A percentile compares a stretch with the other conserved stretches of the same genome.
Evolutionary conservation across 2,888 invertebrate species (phyloP).

Genomic region (Ormyrus nitidulus): DNA sequence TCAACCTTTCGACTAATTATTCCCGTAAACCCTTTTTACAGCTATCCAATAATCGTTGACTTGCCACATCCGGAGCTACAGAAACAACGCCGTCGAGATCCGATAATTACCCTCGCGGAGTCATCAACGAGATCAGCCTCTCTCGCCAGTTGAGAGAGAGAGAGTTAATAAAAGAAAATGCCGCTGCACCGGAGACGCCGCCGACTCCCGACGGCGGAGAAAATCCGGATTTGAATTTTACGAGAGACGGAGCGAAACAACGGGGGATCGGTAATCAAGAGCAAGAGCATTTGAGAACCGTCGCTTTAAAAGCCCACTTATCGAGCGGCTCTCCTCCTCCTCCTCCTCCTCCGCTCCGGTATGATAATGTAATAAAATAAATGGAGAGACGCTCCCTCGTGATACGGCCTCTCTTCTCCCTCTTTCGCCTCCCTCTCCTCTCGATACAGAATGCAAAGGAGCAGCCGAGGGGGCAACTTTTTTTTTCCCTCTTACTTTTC

Average conservation of each 20-base stretch:
- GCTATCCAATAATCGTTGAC: too few relatives aligned
- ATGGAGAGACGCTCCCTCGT: conserved; percentile 64
- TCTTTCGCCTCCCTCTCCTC: neutral
- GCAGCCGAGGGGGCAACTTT: neutral
- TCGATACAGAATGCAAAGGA: neutral
- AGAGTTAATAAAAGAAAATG: too few relatives aligned
- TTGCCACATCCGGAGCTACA: too few relatives aligned
- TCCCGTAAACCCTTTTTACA: too few relatives aligned
- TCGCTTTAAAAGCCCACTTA: conserved; percentile 46
- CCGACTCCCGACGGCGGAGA: conserved; percentile 39
- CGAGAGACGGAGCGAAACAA: conserved; percentile 53
- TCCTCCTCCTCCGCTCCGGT: conserved; percentile 65
- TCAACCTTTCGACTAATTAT: too few relatives aligned
- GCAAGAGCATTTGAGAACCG: conserved; percentile 68
- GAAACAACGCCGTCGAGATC: too few relatives aligned
- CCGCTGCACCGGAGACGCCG: neutral
- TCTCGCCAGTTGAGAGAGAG: too few relatives aligned
- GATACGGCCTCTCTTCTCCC: conserved; percentile 11
- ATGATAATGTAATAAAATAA: conserved; percentile 76
- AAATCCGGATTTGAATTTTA: conserved; percentile 55
- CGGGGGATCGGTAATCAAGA: conserved; percentile 56
- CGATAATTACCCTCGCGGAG: too few relatives aligned
- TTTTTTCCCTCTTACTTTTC: neutral
- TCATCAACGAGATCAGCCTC: too few relatives aligned
- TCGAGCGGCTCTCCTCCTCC: conserved; percentile 21